Evolutionary conservation across 2,888 invertebrate genomes (phyloP).

Genomic region (Automeris io): DNA sequence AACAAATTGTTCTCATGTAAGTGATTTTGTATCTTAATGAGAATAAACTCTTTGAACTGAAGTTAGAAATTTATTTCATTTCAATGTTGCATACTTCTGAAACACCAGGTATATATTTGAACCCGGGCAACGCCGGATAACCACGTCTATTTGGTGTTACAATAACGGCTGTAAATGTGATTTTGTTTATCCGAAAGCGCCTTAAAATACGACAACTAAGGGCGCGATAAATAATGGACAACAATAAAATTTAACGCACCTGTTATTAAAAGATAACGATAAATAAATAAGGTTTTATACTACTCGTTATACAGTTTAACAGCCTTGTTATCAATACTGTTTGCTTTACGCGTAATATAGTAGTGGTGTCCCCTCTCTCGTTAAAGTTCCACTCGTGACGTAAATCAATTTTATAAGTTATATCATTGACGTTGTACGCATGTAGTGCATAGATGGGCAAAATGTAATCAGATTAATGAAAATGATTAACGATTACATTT

Average conservation of each 20-base stretch:
- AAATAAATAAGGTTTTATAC: constrained; percentile 2
- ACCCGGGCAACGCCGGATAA: too few relatives aligned
- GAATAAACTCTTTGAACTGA: too few relatives aligned
- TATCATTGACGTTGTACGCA: neutral
- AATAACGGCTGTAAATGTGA: too few relatives aligned
- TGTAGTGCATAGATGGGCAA: too few relatives aligned
- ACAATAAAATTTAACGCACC: constrained; percentile 19
- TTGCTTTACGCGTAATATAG: constrained; percentile 45
- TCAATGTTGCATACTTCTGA: too few relatives aligned
- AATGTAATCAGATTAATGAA: too few relatives aligned
- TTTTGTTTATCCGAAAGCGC: neutral
- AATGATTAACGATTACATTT: too few relatives aligned
- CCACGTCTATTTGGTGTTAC: too few relatives aligned
- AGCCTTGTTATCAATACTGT: constrained; percentile 26
- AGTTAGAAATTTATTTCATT: too few relatives aligned
- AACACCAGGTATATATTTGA: too few relatives aligned
- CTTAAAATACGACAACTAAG: constrained; percentile 5
- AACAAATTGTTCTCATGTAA: too few relatives aligned
- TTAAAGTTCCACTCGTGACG: constrained; percentile 8
- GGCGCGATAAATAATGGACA: constrained; percentile 13
- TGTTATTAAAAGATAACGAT: constrained; percentile 10
- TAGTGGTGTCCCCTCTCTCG: constrained; percentile 13
- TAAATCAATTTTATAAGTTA: constrained; percentile 5
- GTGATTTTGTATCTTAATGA: too few relatives aligned
- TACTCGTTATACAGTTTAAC: constrained; percentile 29